Evolutionary conservation across 1,140 invertebrate genomes (phyloP).

Genomic region (Gerris buenoi): DNA sequence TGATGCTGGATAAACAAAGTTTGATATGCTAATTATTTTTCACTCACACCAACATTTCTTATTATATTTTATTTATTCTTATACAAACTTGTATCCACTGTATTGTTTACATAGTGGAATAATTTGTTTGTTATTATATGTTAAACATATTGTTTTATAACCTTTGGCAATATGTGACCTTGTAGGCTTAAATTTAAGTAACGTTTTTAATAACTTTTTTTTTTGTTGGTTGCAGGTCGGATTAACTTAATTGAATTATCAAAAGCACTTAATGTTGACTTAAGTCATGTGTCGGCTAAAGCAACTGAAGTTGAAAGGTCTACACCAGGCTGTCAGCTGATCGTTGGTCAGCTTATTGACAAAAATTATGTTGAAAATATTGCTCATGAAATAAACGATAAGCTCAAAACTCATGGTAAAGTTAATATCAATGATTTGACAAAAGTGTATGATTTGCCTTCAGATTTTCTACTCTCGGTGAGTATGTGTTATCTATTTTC

Average conservation of each 20-base stretch:
- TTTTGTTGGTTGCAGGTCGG: slow-evolving; percentile 38
- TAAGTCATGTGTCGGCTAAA: slow-evolving; percentile 56
- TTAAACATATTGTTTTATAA: too few species aligned
- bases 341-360: slow-evolving; percentile 80
- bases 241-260: slow-evolving; percentile 77
- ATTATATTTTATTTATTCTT: too few species aligned
- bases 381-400: slow-evolving; percentile 86
- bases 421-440: slow-evolving; percentile 74
- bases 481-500: too few species aligned
- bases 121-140: too few species aligned
- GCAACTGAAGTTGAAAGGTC: slow-evolving; percentile 41
- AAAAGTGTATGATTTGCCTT: slow-evolving; percentile 76
- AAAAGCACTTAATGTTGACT: slow-evolving; percentile 77
- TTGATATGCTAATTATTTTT: too few species aligned
- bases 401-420: slow-evolving; percentile 65
- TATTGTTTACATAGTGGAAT: too few species aligned
- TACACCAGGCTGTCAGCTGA: slow-evolving; percentile 48
- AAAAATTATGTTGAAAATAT: slow-evolving; percentile 64
- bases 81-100: too few species aligned
- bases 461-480: slow-evolving; percentile 63
- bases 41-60: too few species aligned
- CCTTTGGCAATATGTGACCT: too few species aligned
- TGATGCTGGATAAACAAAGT: too few species aligned
- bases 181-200: too few species aligned
- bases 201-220: too few species aligned